A percentile compares a stretch with the other conserved stretches of the same genome.
Conservation (phyloP, 2,888 invertebrate genomes). For the Crematogaster levior region DNA sequence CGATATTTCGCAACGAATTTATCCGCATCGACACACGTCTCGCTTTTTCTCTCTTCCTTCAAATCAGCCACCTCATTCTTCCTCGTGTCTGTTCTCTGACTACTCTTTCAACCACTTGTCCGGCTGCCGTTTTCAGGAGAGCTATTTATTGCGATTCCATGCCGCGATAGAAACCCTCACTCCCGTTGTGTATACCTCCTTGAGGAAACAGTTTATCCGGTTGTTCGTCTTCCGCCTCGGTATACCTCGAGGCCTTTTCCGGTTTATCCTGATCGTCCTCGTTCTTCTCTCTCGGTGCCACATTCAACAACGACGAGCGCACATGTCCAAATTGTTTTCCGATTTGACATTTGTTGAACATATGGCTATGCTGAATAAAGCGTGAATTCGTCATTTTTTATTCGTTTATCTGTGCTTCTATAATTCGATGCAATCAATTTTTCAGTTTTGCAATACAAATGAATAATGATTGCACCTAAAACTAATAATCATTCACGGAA, state of each 20-base stretch:
- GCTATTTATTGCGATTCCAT: slow-evolving; percentile 77
- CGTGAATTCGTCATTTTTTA: slow-evolving; percentile 53
- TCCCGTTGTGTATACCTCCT: slow-evolving; percentile 60
- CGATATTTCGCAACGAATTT: slow-evolving; percentile 59
- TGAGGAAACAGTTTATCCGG: slow-evolving; percentile 62
- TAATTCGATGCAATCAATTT: slow-evolving; percentile 14
- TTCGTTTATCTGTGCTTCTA: slow-evolving; percentile 22
- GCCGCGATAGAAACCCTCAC: slow-evolving; percentile 63
- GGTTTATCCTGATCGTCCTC: slow-evolving; percentile 50
- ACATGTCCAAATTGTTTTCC: slow-evolving; percentile 78
- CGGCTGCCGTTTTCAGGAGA: slow-evolving; percentile 63
- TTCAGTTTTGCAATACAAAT: neutral
- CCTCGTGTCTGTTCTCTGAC: slow-evolving; percentile 22
- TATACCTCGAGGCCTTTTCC: slow-evolving; percentile 54
- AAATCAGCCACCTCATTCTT: slow-evolving; percentile 24
- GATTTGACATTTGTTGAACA: slow-evolving; percentile 71
- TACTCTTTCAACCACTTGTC: slow-evolving; percentile 63
- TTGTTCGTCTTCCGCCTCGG: slow-evolving; percentile 56
- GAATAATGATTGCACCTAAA: neutral
- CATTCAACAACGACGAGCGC: slow-evolving; percentile 49
- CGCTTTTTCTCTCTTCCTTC: slow-evolving; percentile 21
- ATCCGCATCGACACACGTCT: slow-evolving; percentile 53
- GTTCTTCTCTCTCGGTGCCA: slow-evolving; percentile 45
- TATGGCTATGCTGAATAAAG: slow-evolving; percentile 57
- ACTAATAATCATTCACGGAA: neutral